Base-by-base conservation (phyloP, 2,888 invertebrate genomes). In the Eumerus sabulonum region DNA sequence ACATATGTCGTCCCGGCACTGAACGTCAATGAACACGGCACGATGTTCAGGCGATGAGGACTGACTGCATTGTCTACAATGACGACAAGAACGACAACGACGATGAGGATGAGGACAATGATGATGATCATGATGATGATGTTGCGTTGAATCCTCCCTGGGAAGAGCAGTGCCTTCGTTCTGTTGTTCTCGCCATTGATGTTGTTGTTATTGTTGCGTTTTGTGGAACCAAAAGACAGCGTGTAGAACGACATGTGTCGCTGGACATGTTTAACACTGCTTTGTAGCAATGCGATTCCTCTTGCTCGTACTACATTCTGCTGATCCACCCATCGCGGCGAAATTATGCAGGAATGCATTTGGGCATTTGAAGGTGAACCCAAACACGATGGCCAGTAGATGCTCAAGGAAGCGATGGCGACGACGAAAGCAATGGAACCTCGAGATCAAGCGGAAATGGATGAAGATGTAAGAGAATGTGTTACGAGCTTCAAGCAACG, bases 211-310 rank as follows among this genome's bases (percentile, higher is more conserved):
- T 73, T 57, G 45, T 53, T 38, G 44, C 54, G 54, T 44, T 56
- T 19, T 14, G 27, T 17, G 35, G 27, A 27, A 27, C 27, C 27
- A 27, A 27, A 27, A 27, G 27, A 2, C 27, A 27, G 51, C 79
- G 79, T 73, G 79, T 79, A 62, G 73, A 79, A 54, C 79, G 79
- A 79, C 79, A 74, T 79, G 60, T 79, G 68, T 79, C 53, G 74
- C 74, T 79, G 63, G 74, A 68, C 79, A 74, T 79, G 74, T 70
- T 79, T 70, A 77, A 77, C 73, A 73, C 77, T 51, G 77, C 67
- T 77, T 79, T 45, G 45, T 64, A 50, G 56, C 45, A 38, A 73
- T 56, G 64, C 35, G 74, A 74, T 64, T 64, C 60, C 57, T 19
- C 11, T 18, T 11, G 4, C 35, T 51, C 38, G 16, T 11, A 9